Evolutionary conservation across 2,113 vertebrate species (phyloP).

Genomic region (Leucosticte australis): DNA sequence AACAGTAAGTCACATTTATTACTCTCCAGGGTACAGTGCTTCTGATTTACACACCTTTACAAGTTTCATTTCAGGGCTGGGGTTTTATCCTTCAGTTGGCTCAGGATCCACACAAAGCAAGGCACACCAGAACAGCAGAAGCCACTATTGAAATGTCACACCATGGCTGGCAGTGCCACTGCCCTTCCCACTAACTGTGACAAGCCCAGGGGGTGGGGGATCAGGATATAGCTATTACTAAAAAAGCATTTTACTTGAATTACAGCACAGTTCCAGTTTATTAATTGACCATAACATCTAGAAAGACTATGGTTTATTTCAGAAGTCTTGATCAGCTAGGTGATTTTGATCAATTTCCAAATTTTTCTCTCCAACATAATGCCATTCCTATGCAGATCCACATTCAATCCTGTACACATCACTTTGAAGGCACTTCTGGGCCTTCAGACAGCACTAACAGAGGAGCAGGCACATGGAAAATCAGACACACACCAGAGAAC

Average conservation of each 20-base stretch:
- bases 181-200: background rate
- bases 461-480: background rate
- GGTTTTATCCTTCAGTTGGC: background rate
- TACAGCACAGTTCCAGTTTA: background rate
- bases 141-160: background rate
- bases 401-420: background rate
- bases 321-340: background rate
- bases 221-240: background rate
- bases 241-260: background rate
- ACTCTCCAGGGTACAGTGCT: background rate
- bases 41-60: constrained; percentile 38
- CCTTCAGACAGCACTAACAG: background rate
- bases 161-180: background rate
- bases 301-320: background rate
- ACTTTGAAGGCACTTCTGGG: background rate
- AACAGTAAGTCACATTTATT: constrained; percentile 32
- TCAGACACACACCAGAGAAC: background rate
- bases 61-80: background rate
- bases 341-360: background rate
- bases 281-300: background rate
- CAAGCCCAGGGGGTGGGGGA: background rate
- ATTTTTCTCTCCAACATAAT: background rate
- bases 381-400: background rate
- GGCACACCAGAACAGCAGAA: background rate
- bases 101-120: background rate